Percentiles rank a stretch among this genome's conserved stretches.
Evolutionary conservation across 2,797 vertebrate genomes (phyloP).

Genomic region (Steatocranus sp.): DNA sequence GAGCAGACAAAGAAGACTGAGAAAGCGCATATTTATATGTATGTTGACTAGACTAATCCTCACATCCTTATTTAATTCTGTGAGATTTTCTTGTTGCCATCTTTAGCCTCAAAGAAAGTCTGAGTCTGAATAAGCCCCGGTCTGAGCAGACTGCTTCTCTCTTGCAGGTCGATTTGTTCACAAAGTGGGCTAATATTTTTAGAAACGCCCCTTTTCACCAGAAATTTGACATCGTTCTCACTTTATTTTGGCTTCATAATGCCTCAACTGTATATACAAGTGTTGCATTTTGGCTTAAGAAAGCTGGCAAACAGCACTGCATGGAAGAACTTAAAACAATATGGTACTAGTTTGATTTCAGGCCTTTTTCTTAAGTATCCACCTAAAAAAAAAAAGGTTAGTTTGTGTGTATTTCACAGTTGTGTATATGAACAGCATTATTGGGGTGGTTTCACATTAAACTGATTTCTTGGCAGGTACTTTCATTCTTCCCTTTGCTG

Average conservation of each 20-base stretch:
- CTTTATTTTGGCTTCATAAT: conserved; percentile 38
- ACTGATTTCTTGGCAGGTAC: background rate
- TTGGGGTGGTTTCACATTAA: background rate
- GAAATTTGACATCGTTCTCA: conserved; percentile 53
- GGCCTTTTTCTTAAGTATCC: background rate
- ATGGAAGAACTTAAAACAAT: background rate
- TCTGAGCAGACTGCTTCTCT: background rate
- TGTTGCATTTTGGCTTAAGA: background rate
- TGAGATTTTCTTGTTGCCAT: background rate
- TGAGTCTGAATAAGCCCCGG: background rate
- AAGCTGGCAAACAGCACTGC: background rate
- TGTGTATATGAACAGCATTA: background rate
- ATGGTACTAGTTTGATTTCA: background rate
- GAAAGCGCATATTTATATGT: background rate
- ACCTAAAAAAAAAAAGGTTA: background rate
- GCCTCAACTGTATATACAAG: background rate
- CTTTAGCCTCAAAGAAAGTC: background rate
- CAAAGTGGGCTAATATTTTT: conserved; percentile 79
- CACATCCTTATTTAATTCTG: background rate
- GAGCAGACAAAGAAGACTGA: background rate
- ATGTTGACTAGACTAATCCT: background rate
- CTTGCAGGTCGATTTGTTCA: conserved; percentile 27
- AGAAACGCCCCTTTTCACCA: conserved; percentile 68
- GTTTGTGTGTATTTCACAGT: background rate
- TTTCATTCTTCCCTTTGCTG: background rate